Evolutionary conservation across 1,140 invertebrate genomes (phyloP), one percentile per base, ranked within the genome.

Genomic region (Zelostemma sp.): DNA sequence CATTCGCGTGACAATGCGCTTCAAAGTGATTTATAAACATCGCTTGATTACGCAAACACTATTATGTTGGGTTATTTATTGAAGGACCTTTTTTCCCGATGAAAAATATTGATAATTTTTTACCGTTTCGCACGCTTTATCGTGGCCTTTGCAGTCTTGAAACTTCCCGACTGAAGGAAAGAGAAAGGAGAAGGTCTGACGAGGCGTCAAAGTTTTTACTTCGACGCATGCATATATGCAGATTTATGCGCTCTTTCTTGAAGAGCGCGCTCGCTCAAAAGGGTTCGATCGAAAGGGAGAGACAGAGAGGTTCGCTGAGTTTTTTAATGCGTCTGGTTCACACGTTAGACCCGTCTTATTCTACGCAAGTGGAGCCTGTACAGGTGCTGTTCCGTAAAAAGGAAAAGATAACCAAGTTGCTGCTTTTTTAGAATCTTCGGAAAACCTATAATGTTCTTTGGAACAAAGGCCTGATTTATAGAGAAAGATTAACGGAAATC

Each of bases 171-270:
- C 43, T 28, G 55, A 54, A 43, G 62, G 55, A 71, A 60, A 70
- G 68, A 66, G 18, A 62, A 54, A 65, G 62, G 50, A 69, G 53
- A 62, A 68, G 56, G 56, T 55, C 58, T 76, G 71, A 69, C 72
- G 65, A 66, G 72, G 71, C 75, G 70, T 78, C 75, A 69, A 76
- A 77, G 77, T 79, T 76, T 79, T 80, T 77, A 76, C 77, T 77
- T 76, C 74, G 74, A 64, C 76, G 67, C 74, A 81, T 78, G 76
- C 74, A 82, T 81, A 71, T 80, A 83, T 83, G 80, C 77, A 81
- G 75, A 83, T 83, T 82, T 82, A 83, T 83, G 79, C 79, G 77
- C 61, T 74, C 76, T 79, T 78, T 55, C 72, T 73, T 60, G 61
- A 68, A 19, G 53, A 64, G 54, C 60, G 6, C 45, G 31, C 69